These are phyloP conservation scores for Chloebia gouldiae DNA, from an alignment of 2,113 vertebrate species.

Conservation along the genomic window DNA sequence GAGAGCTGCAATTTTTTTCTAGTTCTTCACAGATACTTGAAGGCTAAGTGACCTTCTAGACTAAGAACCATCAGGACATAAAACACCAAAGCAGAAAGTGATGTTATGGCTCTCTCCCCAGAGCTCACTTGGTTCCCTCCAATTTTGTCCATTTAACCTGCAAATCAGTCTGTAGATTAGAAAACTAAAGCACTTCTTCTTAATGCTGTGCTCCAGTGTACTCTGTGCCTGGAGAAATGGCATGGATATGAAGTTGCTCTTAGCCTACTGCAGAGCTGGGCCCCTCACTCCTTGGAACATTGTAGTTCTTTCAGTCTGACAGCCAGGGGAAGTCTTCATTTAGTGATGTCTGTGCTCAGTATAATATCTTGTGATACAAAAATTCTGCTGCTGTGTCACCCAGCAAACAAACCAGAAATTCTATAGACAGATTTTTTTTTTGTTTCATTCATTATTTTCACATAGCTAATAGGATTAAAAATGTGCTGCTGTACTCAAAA, in stretches of 20 bases:
- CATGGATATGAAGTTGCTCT: not conserved
- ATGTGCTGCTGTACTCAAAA: not conserved
- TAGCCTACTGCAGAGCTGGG: not conserved
- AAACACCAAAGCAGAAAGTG: not conserved
- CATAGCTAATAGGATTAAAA: not conserved
- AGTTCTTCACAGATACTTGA: not conserved
- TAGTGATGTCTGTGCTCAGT: not conserved
- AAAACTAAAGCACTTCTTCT: not conserved
- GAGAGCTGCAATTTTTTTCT: not conserved
- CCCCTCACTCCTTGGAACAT: not conserved
- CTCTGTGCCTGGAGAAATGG: not conserved
- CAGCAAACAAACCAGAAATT: not conserved
- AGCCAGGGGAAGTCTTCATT: not conserved
- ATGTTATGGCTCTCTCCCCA: not conserved
- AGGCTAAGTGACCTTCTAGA: not conserved
- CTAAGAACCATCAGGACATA: not conserved
- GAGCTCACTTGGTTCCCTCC: not conserved
- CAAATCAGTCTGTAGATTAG: not conserved
- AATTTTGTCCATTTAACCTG: not conserved
- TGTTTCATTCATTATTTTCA: not conserved
- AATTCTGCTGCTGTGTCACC: not conserved
- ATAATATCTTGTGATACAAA: not conserved
- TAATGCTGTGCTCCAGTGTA: not conserved
- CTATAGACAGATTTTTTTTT: not conserved
- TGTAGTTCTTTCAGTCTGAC: accelerated